These are phyloP conservation scores for Lates calcarifer DNA, from an alignment of 2,113 vertebrate genomes.

Conservation along the genomic window DNA sequence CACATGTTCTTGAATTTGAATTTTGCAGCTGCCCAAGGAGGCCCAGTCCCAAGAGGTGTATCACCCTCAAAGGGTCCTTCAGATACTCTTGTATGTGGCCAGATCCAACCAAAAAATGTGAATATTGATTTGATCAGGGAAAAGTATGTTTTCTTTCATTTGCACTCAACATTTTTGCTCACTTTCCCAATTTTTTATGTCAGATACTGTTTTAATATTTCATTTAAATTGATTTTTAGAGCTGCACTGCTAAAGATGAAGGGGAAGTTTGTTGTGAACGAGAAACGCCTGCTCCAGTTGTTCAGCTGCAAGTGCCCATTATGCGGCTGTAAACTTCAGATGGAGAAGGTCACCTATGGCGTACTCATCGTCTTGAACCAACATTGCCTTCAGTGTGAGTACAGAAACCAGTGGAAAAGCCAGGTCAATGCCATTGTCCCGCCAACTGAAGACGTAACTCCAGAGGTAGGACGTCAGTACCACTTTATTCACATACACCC, in stretches of 20 bases:
- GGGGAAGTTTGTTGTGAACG: conserved; percentile 49
- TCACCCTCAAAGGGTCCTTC: neutral
- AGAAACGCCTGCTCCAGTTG: conserved; percentile 43
- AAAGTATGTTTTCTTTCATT: conserved; percentile 40
- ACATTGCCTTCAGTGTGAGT: conserved; percentile 47
- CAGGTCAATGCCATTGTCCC: conserved; percentile 18
- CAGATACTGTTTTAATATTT: neutral
- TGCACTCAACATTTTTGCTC: neutral
- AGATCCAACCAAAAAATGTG: neutral
- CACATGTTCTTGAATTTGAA: neutral
- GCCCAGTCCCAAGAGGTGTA: neutral
- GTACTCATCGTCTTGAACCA: conserved; percentile 38
- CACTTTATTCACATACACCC: no score
- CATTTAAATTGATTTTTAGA: conserved; percentile 25
- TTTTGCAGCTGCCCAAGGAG: conserved; percentile 13
- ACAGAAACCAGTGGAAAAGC: conserved; percentile 56
- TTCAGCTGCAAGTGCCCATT: conserved; percentile 41
- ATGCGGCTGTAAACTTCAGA: conserved; percentile 34
- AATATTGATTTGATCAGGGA: conserved; percentile 26
- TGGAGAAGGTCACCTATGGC: conserved; percentile 39
- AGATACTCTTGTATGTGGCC: neutral
- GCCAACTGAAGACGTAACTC: conserved; percentile 1
- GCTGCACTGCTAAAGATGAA: conserved; percentile 18
- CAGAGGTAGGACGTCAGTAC: conserved; percentile 34
- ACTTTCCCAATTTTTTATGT: neutral